Percentiles rank a stretch among this genome's conserved stretches.
These are phyloP conservation scores for Drosophila mercatorum DNA, from an alignment of 2,888 invertebrate species.

Conservation along the genomic window DNA sequence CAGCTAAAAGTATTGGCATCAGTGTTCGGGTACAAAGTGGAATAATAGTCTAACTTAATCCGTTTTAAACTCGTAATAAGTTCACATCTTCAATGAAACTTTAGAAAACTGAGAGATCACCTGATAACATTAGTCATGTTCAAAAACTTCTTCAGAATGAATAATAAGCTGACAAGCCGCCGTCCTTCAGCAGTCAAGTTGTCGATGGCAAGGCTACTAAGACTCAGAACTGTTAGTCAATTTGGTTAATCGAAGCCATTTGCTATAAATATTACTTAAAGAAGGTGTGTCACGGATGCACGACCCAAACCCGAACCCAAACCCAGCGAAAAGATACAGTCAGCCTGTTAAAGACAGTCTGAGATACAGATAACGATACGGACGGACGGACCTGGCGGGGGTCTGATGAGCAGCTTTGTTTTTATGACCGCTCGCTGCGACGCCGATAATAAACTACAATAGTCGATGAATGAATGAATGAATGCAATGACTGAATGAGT, in stretches of 20 bases:
- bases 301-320: constrained; percentile 1
- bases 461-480: constrained; percentile 61
- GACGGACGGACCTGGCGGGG: constrained; percentile 9
- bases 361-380: constrained; percentile 12
- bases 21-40: too few species aligned
- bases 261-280: constrained; percentile 52
- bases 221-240: constrained; percentile 52
- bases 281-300: constrained; percentile 65
- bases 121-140: neutral
- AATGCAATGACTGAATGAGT: constrained; percentile 38
- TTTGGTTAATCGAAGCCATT: constrained; percentile 73
- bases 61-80: neutral
- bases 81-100: too few species aligned
- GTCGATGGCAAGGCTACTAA: neutral
- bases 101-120: neutral
- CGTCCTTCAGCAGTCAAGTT: neutral
- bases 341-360: constrained; percentile 8
- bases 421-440: constrained; percentile 61
- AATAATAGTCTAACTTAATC: neutral
- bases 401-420: constrained; percentile 52
- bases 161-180: neutral
- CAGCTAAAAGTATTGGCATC: too few species aligned
- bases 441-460: constrained; percentile 75
- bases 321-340: constrained; percentile 17
- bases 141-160: neutral